Conservation (phyloP, 1,140 invertebrate species). For the Scaptomyza montana region DNA sequence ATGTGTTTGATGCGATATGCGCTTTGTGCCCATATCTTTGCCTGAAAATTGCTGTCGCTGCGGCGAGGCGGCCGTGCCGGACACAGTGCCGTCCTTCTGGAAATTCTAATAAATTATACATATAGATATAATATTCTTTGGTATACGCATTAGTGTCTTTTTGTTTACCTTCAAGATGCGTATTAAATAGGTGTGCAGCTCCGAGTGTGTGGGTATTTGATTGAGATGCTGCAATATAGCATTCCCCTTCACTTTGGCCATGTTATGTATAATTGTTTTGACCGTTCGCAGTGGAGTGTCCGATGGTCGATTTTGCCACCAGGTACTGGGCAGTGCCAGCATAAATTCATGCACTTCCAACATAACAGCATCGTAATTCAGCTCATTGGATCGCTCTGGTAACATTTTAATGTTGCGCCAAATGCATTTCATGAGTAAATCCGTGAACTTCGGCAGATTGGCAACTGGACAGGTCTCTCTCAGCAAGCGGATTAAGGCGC, state of each 20-base stretch:
- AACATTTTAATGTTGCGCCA: constrained; percentile 92
- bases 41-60: constrained; percentile 62
- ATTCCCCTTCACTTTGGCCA: constrained; percentile 91
- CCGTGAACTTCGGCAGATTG: constrained; percentile 88
- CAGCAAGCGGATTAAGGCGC: constrained; percentile 90
- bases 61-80: constrained; percentile 55
- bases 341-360: constrained; percentile 91
- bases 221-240: constrained; percentile 91
- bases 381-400: constrained; percentile 88
- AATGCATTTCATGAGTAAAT: constrained; percentile 94
- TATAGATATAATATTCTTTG: not conserved
- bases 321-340: constrained; percentile 88
- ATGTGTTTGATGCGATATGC: constrained; percentile 86
- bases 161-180: constrained; percentile 88
- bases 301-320: constrained; percentile 89
- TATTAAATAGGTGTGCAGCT: constrained; percentile 91
- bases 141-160: not conserved
- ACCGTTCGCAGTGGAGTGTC: constrained; percentile 93
- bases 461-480: constrained; percentile 89
- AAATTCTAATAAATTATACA: constrained; percentile 62
- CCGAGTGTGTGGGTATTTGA: constrained; percentile 92
- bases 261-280: constrained; percentile 95
- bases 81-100: constrained; percentile 71
- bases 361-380: constrained; percentile 90
- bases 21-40: constrained; percentile 84